Base-by-base conservation (phyloP, 2,113 vertebrate genomes). In the Eulemur macaco region DNA sequence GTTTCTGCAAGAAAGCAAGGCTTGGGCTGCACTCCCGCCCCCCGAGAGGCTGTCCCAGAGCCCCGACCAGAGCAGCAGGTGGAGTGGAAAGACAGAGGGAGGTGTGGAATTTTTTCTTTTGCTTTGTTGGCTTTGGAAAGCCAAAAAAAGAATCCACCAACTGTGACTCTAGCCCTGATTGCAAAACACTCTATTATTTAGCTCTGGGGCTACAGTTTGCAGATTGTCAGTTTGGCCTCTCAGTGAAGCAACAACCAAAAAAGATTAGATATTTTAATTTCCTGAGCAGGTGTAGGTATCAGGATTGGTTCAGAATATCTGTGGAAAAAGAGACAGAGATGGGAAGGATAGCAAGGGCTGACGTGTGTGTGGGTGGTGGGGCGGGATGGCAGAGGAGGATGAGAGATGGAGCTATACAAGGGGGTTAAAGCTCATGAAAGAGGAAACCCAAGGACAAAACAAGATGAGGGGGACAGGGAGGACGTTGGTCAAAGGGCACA, bases 191-290 rank as follows among this genome's bases (percentile, higher is more conserved):
- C 92, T 96, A 89, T 85, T 96, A 95, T 93, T 97, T 85, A 97
- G 84, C 80, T 92, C 27, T 12, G 34, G 63, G 68, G 68, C 93
- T 97, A 56, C 63, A 25, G 83, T 97, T 96, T 93, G 84, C 92
- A 96, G 86, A 81, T 78, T 97, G 86, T 97, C 96, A 97, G 92
- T 92, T 85, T 97, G 95, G 96, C 63, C 92, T 94, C 11, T 0
- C n/a, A 82, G 52, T 13, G 0, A 84, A 31, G 29, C 15, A 47
- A 17, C 86, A 85, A 95, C 89, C 92, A 95, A 69, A 78, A 95
- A 93, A 87, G 60, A 92, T 94, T 86, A 91, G 86, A 95, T 87
- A 78, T 86, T 95, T 87, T 95, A 97, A 97, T 95, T 97, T 97
- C 56, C 96, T 85, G 56, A 96, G 96, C 93, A 97, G 94, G 94